A percentile compares a stretch with the other conserved stretches of the same genome.
phyloP scores from a whole-genome alignment of 64 coral and sea anemone species.

The Montipora capricornis region DNA sequence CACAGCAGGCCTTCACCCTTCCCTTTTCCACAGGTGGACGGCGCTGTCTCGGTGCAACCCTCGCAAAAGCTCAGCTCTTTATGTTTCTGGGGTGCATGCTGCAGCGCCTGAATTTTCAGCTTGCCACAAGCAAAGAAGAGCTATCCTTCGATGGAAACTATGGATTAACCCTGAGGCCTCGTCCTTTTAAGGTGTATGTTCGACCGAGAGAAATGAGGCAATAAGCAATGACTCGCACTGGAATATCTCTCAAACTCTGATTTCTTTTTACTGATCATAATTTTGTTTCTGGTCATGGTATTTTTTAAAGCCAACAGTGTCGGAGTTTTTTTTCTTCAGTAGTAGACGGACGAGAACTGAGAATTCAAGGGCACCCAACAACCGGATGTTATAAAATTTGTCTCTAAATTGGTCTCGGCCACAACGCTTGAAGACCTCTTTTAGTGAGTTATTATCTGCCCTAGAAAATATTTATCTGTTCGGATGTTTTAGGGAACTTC shows the following conservation, averaged over 20 bases:
- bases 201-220: not conserved
- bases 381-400: too few relatives aligned
- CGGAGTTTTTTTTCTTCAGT: too few relatives aligned
- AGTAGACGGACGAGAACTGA: too few relatives aligned
- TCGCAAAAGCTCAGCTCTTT: constrained; percentile 85
- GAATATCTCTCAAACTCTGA: too few relatives aligned
- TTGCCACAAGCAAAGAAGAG: not conserved
- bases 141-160: not conserved
- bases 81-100: constrained; percentile 40
- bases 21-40: constrained; percentile 80
- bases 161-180: constrained; percentile 10
- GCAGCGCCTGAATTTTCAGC: constrained; percentile 6
- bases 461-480: too few relatives aligned
- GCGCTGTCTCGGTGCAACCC: constrained; percentile 59
- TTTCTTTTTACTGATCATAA: not conserved
- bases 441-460: too few relatives aligned
- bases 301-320: too few relatives aligned
- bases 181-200: constrained; percentile 5
- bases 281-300: not conserved
- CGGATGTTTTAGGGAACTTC: too few relatives aligned
- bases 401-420: too few relatives aligned
- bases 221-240: not conserved
- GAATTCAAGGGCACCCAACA: too few relatives aligned
- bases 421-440: too few relatives aligned
- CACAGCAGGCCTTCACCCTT: constrained; percentile 45